These are phyloP conservation scores for Leptinotarsa tumamoca DNA, from an alignment of 2,888 invertebrate species.

Conservation along the genomic window DNA sequence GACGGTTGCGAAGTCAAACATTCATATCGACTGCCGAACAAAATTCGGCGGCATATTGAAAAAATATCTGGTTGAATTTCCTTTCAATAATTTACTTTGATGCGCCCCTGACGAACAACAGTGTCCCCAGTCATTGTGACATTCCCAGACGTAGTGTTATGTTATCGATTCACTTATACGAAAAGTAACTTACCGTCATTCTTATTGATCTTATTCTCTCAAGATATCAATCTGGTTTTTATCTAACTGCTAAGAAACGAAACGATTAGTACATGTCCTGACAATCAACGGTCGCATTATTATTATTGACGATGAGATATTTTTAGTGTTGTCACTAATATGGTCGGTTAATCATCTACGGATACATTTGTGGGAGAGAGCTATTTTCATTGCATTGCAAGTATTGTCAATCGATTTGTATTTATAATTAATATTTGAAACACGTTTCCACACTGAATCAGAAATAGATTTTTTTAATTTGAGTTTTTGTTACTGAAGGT, in stretches of 20 bases:
- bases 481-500: too few species aligned
- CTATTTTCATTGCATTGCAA: conserved; percentile 2
- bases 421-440: background rate
- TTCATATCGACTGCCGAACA: too few species aligned
- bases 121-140: conserved; percentile 44
- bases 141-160: conserved; percentile 51
- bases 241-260: conserved; percentile 32
- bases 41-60: too few species aligned
- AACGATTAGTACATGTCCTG: conserved; percentile 43
- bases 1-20: too few species aligned
- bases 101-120: conserved; percentile 29
- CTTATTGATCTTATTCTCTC: conserved; percentile 40
- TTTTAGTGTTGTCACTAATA: conserved; percentile 42
- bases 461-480: too few species aligned
- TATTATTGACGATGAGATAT: conserved; percentile 44
- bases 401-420: conserved; percentile 1
- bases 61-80: background rate
- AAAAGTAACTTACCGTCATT: conserved; percentile 45
- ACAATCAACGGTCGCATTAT: conserved; percentile 44
- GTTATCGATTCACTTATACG: conserved; percentile 50
- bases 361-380: background rate
- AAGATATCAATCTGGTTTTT: conserved; percentile 45
- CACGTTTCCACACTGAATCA: too few species aligned
- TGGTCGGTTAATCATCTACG: conserved; percentile 20
- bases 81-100: background rate